These are phyloP conservation scores for Mactra quadrangularis DNA, from an alignment of 1,140 invertebrate species.

Conservation along the genomic window DNA sequence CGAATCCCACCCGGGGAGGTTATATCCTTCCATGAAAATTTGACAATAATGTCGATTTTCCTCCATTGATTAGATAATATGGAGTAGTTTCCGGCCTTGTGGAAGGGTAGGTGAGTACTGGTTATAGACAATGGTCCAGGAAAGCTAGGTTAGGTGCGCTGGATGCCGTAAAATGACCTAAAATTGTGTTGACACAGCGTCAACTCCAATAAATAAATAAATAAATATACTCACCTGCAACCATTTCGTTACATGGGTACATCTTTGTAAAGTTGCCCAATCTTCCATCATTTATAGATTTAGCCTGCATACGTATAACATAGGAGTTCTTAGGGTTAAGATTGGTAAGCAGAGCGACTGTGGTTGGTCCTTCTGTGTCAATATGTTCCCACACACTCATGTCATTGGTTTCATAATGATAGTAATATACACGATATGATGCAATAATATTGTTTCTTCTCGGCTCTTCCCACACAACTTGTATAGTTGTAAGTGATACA, in stretches of 20 bases:
- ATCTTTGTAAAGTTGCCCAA: slow-evolving; percentile 79
- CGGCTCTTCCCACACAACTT: slow-evolving; percentile 97
- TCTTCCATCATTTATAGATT: slow-evolving; percentile 76
- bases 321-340: slow-evolving; percentile 96
- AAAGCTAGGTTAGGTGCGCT: too few species aligned
- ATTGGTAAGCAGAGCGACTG: slow-evolving; percentile 90
- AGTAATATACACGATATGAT: slow-evolving; percentile 44
- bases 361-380: slow-evolving; percentile 78
- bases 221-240: slow-evolving; percentile 67
- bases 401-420: slow-evolving; percentile 62
- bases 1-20: too few species aligned
- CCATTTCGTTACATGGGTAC: slow-evolving; percentile 68
- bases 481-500: slow-evolving; percentile 90
- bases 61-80: too few species aligned
- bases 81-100: too few species aligned
- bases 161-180: too few species aligned
- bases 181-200: too few species aligned
- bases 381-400: slow-evolving; percentile 78
- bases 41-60: too few species aligned
- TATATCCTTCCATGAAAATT: too few species aligned
- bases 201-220: too few species aligned
- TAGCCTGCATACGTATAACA: slow-evolving; percentile 91
- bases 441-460: slow-evolving; percentile 81
- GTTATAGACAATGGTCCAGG: too few species aligned
- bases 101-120: too few species aligned